Evolutionary conservation across 2,113 vertebrate genomes (phyloP).

Genomic region (Kryptolebias marmoratus): DNA sequence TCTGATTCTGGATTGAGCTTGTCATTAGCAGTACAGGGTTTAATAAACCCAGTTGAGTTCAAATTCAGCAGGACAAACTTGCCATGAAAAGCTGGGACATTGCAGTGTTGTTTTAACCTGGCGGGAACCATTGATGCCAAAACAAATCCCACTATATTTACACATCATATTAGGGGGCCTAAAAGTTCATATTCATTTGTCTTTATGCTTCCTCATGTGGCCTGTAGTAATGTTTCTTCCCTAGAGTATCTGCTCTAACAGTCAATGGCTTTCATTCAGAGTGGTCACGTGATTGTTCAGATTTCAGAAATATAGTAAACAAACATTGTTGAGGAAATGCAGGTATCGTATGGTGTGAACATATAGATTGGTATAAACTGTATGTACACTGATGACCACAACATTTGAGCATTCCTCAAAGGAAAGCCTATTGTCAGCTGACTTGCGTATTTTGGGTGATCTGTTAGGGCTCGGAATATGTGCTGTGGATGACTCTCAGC

Average conservation of each 20-base stretch:
- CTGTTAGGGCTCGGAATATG: too few relatives aligned
- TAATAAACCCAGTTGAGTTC: conserved; percentile 13
- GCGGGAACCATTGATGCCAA: background rate
- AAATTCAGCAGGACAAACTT: background rate
- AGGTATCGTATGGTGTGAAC: background rate
- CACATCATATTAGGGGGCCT: background rate
- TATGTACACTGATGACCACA: background rate
- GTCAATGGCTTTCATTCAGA: conserved; percentile 27
- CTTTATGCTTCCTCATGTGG: background rate
- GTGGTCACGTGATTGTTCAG: conserved; percentile 43
- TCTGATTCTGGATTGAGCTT: conserved; percentile 25
- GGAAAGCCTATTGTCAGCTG: too few relatives aligned
- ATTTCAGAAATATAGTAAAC: conserved; percentile 43
- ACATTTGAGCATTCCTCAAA: background rate
- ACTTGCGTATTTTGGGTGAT: too few relatives aligned
- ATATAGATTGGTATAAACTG: background rate
- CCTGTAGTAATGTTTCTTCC: conserved; percentile 15
- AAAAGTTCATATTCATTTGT: conserved; percentile 6
- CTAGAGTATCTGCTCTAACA: background rate
- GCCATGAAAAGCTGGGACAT: conserved; percentile 2
- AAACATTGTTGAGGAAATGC: conserved; percentile 13
- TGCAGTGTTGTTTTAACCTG: background rate
- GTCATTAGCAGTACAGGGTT: conserved; percentile 11
- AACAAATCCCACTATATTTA: conserved; percentile 13
- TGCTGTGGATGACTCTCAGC: too few relatives aligned